Base-by-base conservation (phyloP, 2,888 invertebrate species). In the Marasmarcha lunaedactyla region DNA sequence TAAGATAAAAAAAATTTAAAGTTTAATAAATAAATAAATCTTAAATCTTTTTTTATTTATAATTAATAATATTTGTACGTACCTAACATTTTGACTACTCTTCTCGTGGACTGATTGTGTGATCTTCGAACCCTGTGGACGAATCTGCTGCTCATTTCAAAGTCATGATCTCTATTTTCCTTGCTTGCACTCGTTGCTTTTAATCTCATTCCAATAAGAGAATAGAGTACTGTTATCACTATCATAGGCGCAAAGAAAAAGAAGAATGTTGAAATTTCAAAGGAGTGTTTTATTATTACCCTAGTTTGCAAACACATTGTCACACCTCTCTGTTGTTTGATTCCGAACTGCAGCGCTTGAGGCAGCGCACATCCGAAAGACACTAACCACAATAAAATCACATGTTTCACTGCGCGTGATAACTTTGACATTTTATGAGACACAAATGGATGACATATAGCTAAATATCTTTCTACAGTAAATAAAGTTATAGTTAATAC, bases 361-460 rank as follows among this genome's bases (percentile, higher is more conserved):
- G 93, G 93, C 34, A 91, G 72, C 0, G 93, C 93, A 54, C 91
- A 71, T 45, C 88, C 81, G 49, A 94, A 70, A 0, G 95, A 90
- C 1, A 89, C 73, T 38, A 92, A 60, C 97, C 97, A 97, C 46
- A 96, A 88, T 33, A 88, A 72, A 14, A 93, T 66, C 33, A 97
- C 92, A 52, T 93, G 89, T 59, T 91, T 91, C 41, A 93, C 85
- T 7, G 94, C 95, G 20, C 97, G 85, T 11, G 93, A 90, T 33
- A 96, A 74, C 57, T 94, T 94, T 2, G 95, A 94, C 89, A 94
- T 91, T 44, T 93, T 93, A 61, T 95, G 95, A 2, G 87, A 86
- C 26, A 87, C 63, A 51, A 88, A 88, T 1, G 88, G 88, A 51
- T 88, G 87, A 48, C 88, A 88, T 44, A 88, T 88, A 7, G 88